Conservation (phyloP, 2,888 invertebrate genomes). For the Dermolepida albohirtum region DNA sequence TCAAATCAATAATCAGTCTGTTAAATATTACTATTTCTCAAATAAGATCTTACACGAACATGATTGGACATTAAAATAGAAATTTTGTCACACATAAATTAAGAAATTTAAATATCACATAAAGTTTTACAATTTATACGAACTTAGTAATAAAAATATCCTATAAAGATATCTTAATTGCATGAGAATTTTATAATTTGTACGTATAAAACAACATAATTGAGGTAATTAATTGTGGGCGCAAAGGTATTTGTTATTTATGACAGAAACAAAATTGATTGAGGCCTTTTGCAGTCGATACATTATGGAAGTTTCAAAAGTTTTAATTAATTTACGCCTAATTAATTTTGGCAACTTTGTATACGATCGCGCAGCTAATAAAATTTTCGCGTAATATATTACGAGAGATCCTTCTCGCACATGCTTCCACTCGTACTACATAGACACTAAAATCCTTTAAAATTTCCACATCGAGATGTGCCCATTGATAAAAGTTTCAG, state of each 20-base stretch:
- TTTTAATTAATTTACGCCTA: conserved; percentile 37
- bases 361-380: conserved; percentile 21
- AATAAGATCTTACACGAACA: too few relatives aligned
- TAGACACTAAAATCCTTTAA: conserved; percentile 30
- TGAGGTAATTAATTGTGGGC: conserved; percentile 23
- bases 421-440: conserved; percentile 15
- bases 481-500: conserved; percentile 35
- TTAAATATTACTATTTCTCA: too few relatives aligned
- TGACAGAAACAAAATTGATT: conserved; percentile 31
- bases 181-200: background rate
- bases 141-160: background rate
- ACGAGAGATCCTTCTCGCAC: conserved; percentile 4
- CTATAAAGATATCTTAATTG: background rate
- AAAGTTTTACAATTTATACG: too few relatives aligned
- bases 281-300: conserved; percentile 26
- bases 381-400: conserved; percentile 32
- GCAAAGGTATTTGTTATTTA: conserved; percentile 14
- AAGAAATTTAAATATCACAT: too few relatives aligned
- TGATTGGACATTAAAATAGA: too few relatives aligned
- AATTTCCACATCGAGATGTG: conserved; percentile 34
- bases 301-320: conserved; percentile 28
- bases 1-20: too few relatives aligned
- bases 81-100: too few relatives aligned
- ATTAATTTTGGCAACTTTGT: conserved; percentile 37
- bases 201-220: conserved; percentile 6